These are phyloP conservation scores for Podilymbus podiceps DNA, from an alignment of 2,113 vertebrate species.

Conservation along the genomic window DNA sequence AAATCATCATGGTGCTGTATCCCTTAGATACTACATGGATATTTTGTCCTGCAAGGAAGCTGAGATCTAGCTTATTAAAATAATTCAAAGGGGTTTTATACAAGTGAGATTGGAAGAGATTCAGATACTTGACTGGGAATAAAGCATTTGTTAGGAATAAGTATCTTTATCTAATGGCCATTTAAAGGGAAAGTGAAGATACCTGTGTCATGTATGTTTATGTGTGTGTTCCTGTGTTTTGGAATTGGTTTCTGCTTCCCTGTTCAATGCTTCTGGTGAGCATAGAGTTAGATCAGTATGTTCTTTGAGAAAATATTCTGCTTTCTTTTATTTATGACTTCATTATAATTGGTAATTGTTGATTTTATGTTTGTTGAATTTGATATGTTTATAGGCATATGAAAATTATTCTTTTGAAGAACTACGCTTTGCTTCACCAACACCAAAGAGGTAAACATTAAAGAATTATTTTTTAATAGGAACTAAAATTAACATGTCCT, in stretches of 20 bases:
- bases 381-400: conserved; percentile 81
- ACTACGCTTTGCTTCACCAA: conserved; percentile 96
- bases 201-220: background rate
- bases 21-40: background rate
- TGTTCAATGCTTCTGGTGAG: background rate
- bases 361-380: background rate
- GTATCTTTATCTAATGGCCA: background rate
- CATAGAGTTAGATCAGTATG: background rate
- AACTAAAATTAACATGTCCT: background rate
- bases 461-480: background rate
- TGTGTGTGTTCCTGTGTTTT: background rate
- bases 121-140: background rate
- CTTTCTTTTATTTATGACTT: background rate
- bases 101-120: background rate
- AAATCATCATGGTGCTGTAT: background rate
- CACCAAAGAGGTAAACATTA: conserved; percentile 89
- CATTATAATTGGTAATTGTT: background rate
- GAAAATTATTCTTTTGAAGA: conserved; percentile 99
- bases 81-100: background rate
- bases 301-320: background rate
- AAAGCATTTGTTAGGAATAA: background rate
- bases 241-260: background rate
- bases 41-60: background rate
- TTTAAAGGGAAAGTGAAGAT: background rate
- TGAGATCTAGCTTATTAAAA: background rate